Conservation (phyloP, 1,140 invertebrate genomes). For the Grapholita molesta region DNA sequence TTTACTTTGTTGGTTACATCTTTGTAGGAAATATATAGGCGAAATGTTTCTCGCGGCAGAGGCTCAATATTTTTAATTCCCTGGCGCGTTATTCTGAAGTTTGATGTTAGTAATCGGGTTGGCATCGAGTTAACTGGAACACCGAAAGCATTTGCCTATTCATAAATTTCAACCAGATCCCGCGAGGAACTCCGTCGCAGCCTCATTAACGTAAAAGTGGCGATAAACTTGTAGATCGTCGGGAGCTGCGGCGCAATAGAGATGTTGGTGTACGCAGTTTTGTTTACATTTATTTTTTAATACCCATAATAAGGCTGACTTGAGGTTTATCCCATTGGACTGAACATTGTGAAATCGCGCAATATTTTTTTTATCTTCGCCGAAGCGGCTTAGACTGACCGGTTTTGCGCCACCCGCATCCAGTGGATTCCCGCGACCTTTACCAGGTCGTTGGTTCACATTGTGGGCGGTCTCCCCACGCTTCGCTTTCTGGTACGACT, state of each 20-base stretch:
- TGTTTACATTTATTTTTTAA: background rate
- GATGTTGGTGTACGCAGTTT: background rate
- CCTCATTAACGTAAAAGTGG: slow-evolving; percentile 13
- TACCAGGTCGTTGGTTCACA: too few relatives aligned
- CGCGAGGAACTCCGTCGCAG: background rate
- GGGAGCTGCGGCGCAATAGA: background rate
- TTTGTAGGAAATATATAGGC: too few relatives aligned
- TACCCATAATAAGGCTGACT: too few relatives aligned
- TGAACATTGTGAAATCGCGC: too few relatives aligned
- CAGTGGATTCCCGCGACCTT: too few relatives aligned
- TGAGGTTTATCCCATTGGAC: too few relatives aligned
- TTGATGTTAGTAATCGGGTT: background rate
- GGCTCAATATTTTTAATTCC: background rate
- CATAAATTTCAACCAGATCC: slow-evolving; percentile 3
- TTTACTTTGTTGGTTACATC: too few relatives aligned
- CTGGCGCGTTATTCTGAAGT: background rate
- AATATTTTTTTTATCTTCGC: too few relatives aligned
- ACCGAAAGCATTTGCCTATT: slow-evolving; percentile 13
- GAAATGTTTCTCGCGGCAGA: background rate
- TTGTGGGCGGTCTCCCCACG: too few relatives aligned
- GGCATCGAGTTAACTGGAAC: slow-evolving; percentile 11
- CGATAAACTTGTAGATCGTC: slow-evolving; percentile 8
- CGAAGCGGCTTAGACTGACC: too few relatives aligned
- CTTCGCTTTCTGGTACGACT: too few relatives aligned
- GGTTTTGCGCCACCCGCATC: too few relatives aligned